Base-by-base conservation (phyloP, 2,113 vertebrate genomes). In the Thamnaconus septentrionalis region DNA sequence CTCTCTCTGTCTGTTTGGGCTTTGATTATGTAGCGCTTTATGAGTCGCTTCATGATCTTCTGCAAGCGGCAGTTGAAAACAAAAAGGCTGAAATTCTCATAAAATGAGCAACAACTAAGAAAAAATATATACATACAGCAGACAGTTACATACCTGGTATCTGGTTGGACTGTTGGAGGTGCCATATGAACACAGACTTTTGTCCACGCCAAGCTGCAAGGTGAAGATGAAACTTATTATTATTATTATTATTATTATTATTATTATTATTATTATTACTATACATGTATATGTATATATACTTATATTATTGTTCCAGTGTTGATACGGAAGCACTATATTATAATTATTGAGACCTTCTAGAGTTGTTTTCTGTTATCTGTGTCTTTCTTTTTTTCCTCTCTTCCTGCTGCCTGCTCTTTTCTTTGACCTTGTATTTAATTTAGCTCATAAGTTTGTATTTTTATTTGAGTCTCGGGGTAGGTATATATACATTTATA, bases 21-120 rank as follows among this genome's bases (percentile, higher is more conserved):
- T 92, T 98, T 96, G 73, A 99, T 91, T 44, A 99, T 95, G 0
- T 98, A 99, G 84, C 97, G 94, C 83, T 99, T 99, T 76, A 98
- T 96, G 47, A 99, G 93, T 41, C 96, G 94, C 73, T 98, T 97
- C 97, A 98, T 99, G 86, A 98, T 96, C 90, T 98, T 98, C 97
- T 99, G 80, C 49, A 73, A 64, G 5, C 58, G 57, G 47, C 18
- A 31, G 18, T 31, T 7, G 40, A 51, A 12, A n/a, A 4, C n/a
- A 41, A 72, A 61, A 3, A 2, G 0, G 4, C 6, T 72, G 0
- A 1, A 10, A 52, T 46, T 56, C 3, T 58, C 12, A 46, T 3
- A 41, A 4, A 11, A 10, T 50, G 48, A 5, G 48, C n/a, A 50
- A 50, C 47, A 9, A 9, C 8, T 8, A 6, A 7, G 18, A 55